These are phyloP conservation scores for Lithophane leautieri DNA, from an alignment of 2,888 invertebrate genomes.

Conservation along the genomic window DNA sequence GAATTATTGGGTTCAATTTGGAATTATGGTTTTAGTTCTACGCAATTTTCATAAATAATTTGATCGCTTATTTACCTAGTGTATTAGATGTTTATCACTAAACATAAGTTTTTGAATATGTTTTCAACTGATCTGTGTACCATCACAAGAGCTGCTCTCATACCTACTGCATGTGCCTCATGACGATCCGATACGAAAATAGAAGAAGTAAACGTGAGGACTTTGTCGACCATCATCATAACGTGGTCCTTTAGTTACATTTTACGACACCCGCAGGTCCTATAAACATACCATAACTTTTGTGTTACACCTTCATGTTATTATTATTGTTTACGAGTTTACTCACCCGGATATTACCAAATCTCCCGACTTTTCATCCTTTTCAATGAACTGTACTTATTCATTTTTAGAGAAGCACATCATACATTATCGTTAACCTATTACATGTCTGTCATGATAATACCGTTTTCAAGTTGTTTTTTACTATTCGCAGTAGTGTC, in stretches of 20 bases:
- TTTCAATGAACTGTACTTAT: not conserved
- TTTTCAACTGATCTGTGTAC: not conserved
- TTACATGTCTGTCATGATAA: not conserved
- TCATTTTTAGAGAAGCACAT: not conserved
- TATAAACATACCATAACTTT: slow-evolving; percentile 8
- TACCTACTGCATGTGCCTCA: too few relatives aligned
- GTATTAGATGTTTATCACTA: not conserved
- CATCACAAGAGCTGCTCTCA: not conserved
- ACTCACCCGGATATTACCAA: not conserved
- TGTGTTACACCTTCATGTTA: not conserved
- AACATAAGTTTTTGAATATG: not conserved
- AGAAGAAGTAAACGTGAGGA: not conserved
- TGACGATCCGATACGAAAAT: not conserved
- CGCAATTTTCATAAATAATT: not conserved
- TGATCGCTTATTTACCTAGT: too few relatives aligned
- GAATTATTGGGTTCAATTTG: slow-evolving; percentile 30
- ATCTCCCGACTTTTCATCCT: not conserved
- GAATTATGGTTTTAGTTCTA: slow-evolving; percentile 12
- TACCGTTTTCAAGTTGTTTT: not conserved
- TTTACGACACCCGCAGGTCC: not conserved
- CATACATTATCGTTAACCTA: not conserved
- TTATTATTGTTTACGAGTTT: slow-evolving; percentile 16
- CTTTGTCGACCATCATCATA: slow-evolving; percentile 1
- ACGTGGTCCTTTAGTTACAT: not conserved
- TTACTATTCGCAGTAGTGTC: not conserved